Evolutionary conservation across 2,888 invertebrate genomes (phyloP).

Genomic region (Formica aserva): DNA sequence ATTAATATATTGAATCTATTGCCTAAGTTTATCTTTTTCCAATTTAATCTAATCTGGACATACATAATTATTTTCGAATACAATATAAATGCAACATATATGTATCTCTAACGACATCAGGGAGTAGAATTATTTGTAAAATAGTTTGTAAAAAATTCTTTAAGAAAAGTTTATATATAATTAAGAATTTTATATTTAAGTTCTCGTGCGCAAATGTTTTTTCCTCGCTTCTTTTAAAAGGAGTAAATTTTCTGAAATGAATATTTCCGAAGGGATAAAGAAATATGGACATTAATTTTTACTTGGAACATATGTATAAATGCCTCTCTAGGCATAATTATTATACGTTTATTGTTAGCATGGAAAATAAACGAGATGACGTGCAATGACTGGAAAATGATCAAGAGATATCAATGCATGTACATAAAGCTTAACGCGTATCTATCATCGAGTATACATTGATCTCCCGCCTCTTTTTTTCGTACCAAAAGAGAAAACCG

Average conservation of each 20-base stretch:
- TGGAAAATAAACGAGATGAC: not conserved
- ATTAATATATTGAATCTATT: not conserved
- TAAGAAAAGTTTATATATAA: not conserved
- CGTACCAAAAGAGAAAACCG: constrained; percentile 47
- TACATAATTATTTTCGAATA: not conserved
- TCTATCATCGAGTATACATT: not conserved
- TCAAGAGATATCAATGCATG: not conserved
- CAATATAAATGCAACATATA: not conserved
- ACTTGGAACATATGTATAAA: no score
- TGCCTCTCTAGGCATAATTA: no score
- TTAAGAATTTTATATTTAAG: not conserved
- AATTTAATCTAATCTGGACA: not conserved
- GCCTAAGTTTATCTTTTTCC: not conserved
- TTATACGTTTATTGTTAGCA: no score
- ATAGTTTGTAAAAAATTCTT: no score
- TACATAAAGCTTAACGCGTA: not conserved
- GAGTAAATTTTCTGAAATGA: not conserved
- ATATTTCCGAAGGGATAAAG: not conserved
- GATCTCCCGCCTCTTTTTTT: constrained; percentile 8
- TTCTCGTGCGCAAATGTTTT: not conserved
- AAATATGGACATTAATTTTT: not conserved
- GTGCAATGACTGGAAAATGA: not conserved
- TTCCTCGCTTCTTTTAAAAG: not conserved
- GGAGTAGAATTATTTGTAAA: not conserved
- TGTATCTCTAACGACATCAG: not conserved